Percentiles rank a stretch among this genome's conserved stretches.
These are phyloP conservation scores for Rhynchonycteris naso DNA, from an alignment of 2,797 vertebrate genomes.

Conservation along the genomic window DNA sequence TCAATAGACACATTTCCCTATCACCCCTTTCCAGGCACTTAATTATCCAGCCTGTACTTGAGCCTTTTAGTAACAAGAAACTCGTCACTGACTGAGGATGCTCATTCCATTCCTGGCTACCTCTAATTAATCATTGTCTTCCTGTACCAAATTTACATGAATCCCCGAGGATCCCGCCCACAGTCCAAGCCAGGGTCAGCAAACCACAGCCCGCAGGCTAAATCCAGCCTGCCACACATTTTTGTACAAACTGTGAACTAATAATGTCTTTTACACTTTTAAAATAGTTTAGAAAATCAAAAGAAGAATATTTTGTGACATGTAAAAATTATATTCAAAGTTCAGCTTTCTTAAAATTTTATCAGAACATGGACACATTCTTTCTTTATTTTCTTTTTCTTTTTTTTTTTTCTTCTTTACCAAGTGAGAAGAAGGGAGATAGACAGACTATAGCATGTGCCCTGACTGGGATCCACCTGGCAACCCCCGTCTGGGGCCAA, in stretches of 20 bases:
- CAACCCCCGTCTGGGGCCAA: too few species aligned
- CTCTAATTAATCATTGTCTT: background rate
- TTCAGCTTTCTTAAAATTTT: background rate
- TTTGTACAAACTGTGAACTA: background rate
- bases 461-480: too few species aligned
- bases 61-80: background rate
- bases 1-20: background rate
- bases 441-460: too few species aligned
- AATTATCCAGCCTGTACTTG: background rate
- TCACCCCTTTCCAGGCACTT: background rate
- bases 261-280: background rate
- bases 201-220: background rate
- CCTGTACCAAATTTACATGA: background rate
- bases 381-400: background rate
- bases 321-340: background rate
- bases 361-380: too few species aligned
- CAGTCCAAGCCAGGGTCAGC: background rate
- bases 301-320: background rate
- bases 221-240: background rate
- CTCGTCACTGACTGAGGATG: background rate
- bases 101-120: background rate
- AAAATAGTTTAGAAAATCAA: background rate
- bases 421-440: too few species aligned
- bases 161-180: background rate
- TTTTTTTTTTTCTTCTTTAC: too few species aligned